Base-by-base conservation (phyloP, 2,888 invertebrate species). In the Seira musarum region DNA sequence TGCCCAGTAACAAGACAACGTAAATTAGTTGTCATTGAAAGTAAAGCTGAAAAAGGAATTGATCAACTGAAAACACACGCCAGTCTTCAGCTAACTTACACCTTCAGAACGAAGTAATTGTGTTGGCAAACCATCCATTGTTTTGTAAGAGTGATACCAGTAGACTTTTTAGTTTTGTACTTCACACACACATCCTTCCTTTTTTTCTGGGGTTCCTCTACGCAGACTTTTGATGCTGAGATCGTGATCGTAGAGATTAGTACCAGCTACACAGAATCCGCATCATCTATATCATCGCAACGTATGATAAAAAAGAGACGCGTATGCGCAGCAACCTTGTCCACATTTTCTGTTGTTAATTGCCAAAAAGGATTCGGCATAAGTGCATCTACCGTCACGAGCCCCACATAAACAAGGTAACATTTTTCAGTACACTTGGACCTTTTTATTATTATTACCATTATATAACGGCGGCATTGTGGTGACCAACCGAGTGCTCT, bases 341-440 rank as follows among this genome's bases (percentile, higher is more conserved):
- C 80, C 80, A 80, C 80, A 80, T 80, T 80, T 78, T 74, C 57
- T 8, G 17, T 40, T 80, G 80, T 69, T 80, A 80, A 74, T 80
- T 80, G 74, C 69, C 74, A 57, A n/a, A n/a, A n/a, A 74, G 53
- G 67, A 73, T 68, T 79, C 79, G 68, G 67, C 79, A 53, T 30
- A 71, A 72, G 79, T 68, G 79, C 57, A 57, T 57, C 13, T 57
- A 64, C 69, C 69, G 13, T 74, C 80, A 65, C 80, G 60, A 80
- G 80, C 69, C 80, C 80, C 69, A 80, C 80, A 80, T 80, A 69
- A 64, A 69, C 69, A 80, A 79, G 79, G 80, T 80, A 80, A 69
- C n/a, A 63, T 5, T 46, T 61, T 61, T 66, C n/a, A n/a, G n/a
- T n/a, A n/a, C n/a, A n/a, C n/a, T n/a, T n/a, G n/a, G n/a, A n/a